phyloP scores from a whole-genome alignment of 2,113 vertebrate genomes.

The Laticauda colubrina region DNA sequence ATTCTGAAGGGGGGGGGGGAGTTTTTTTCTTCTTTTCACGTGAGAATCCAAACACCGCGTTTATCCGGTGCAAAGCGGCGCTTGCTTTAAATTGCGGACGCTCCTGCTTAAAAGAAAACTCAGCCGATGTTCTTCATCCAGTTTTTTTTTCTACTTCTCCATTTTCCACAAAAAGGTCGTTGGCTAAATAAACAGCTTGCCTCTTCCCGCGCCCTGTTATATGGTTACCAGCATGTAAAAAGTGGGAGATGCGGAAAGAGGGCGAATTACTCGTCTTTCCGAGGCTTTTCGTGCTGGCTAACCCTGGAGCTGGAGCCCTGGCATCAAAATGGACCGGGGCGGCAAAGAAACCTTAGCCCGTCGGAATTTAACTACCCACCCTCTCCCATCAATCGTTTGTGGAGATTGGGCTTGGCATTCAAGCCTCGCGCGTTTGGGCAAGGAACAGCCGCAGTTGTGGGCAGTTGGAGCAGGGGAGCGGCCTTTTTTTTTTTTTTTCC shows the following conservation, averaged over 20 bases:
- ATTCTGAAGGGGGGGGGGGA: not conserved
- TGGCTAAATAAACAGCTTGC: not conserved
- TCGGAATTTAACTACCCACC: not conserved
- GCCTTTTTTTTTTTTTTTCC: not conserved
- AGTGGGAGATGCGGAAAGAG: not conserved
- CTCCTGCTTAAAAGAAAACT: accelerated
- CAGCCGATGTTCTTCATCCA: constrained; percentile 1
- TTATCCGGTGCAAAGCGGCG: constrained; percentile 25
- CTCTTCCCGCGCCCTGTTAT: not conserved
- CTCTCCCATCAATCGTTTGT: not conserved
- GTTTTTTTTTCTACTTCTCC: no score
- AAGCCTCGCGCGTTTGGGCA: not conserved
- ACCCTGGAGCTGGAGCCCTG: not conserved
- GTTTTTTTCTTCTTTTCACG: constrained; percentile 44
- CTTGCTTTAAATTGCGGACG: not conserved
- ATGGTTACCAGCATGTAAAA: not conserved
- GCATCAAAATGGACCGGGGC: not conserved
- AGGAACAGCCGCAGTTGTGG: not conserved
- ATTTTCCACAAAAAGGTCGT: not conserved
- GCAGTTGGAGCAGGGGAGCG: not conserved
- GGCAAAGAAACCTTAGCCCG: not conserved
- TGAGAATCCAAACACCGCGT: constrained; percentile 51
- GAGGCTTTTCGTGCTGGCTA: not conserved
- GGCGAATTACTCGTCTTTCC: not conserved
- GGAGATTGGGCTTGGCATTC: not conserved